Evolutionary conservation across 2,113 vertebrate genomes (phyloP).

Genomic region (Pimephales promelas): DNA sequence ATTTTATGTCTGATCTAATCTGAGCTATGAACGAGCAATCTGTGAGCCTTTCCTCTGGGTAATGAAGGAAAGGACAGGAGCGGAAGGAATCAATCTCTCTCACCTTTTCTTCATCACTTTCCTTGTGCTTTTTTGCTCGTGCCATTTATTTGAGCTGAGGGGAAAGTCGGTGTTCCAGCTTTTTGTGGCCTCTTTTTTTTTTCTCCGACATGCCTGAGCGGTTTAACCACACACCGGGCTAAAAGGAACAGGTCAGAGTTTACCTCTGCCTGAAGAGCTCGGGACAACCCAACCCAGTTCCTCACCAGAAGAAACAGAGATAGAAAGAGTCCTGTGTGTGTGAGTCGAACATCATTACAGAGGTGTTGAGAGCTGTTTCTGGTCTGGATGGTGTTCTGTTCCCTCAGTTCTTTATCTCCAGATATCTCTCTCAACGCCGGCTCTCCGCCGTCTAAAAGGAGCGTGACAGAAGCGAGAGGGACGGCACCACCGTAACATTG

Average conservation of each 20-base stretch:
- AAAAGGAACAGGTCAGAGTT: not conserved
- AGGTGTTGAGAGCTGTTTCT: constrained; percentile 75
- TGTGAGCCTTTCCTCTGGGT: not conserved
- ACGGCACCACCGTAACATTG: constrained; percentile 21
- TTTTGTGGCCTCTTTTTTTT: not conserved
- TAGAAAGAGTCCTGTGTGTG: constrained; percentile 30
- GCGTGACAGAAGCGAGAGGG: constrained; percentile 12
- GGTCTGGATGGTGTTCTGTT: constrained; percentile 63
- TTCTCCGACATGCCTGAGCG: constrained; percentile 19
- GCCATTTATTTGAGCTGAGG: not conserved
- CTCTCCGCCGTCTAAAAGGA: constrained; percentile 37
- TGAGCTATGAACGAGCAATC: not conserved
- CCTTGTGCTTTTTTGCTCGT: not conserved
- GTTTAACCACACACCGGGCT: constrained; percentile 16
- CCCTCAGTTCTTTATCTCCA: constrained; percentile 64
- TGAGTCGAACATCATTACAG: constrained; percentile 66
- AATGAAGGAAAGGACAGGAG: not conserved
- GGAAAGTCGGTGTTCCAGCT: not conserved
- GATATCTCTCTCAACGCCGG: constrained; percentile 66
- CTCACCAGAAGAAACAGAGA: not conserved
- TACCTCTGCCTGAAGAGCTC: constrained; percentile 3
- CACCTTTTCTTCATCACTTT: constrained; percentile 16
- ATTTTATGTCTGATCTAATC: constrained; percentile 5
- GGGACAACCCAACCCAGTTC: not conserved
- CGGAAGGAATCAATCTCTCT: constrained; percentile 4